These are phyloP conservation scores for Drosophila kanapiae DNA, from an alignment of 1,140 invertebrate genomes.

Conservation along the genomic window DNA sequence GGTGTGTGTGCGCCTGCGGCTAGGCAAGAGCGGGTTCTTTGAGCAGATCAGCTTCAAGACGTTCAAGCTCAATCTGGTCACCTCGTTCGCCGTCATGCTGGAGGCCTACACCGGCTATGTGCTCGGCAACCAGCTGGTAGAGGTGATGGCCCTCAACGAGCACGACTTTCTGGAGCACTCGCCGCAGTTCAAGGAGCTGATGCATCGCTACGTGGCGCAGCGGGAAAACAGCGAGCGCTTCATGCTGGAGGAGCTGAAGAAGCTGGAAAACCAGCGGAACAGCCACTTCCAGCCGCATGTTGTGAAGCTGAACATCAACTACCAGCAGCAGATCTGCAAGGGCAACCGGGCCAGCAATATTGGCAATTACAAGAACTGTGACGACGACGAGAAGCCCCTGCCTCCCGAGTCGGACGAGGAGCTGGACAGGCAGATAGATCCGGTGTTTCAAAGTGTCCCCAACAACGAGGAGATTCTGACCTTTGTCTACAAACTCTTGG, in stretches of 20 bases:
- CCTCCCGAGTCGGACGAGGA: conserved; percentile 55
- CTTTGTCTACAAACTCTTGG: conserved; percentile 70
- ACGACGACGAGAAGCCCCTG: conserved; percentile 63
- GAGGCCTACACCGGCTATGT: conserved; percentile 79
- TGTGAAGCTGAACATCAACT: conserved; percentile 65
- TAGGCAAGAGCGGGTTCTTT: conserved; percentile 68
- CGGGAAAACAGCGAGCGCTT: conserved; percentile 72
- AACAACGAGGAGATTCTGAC: conserved; percentile 70
- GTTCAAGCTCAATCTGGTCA: conserved; percentile 54
- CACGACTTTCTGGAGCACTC: conserved; percentile 63
- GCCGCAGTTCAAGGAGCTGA: conserved; percentile 60
- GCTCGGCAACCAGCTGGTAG: conserved; percentile 71
- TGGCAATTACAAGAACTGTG: conserved; percentile 77
- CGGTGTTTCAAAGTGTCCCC: conserved; percentile 79
- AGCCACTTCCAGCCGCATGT: conserved; percentile 60
- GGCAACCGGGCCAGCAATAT: conserved; percentile 81
- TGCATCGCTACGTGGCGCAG: conserved; percentile 70
- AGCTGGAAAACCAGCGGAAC: conserved; percentile 62
- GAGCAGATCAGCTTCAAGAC: conserved; percentile 69
- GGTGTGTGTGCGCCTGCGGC: conserved; percentile 59
- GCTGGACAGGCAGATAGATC: conserved; percentile 69
- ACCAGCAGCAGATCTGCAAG: conserved; percentile 76
- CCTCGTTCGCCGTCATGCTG: conserved; percentile 73
- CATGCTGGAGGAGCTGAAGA: conserved; percentile 63
- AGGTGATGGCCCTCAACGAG: conserved; percentile 74